Conservation (phyloP, 2,797 vertebrate species). For the Enteromius paludinosus region DNA sequence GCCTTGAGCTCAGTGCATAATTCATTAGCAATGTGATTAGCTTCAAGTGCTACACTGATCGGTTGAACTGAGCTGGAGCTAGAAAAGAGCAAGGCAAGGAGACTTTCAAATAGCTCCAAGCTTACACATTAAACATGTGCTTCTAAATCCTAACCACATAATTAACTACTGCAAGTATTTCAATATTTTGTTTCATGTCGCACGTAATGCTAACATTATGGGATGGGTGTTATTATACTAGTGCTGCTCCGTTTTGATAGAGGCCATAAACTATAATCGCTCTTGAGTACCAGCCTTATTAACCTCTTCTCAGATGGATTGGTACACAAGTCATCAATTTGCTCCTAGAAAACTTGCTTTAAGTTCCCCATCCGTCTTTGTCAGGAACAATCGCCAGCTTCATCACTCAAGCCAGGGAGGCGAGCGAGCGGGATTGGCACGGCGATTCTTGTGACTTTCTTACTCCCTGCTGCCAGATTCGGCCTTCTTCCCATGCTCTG, state of each 20-base stretch:
- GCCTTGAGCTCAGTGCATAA: slow-evolving; percentile 50
- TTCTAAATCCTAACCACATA: slow-evolving; percentile 25
- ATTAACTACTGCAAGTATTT: slow-evolving; percentile 23
- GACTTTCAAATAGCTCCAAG: slow-evolving; percentile 44
- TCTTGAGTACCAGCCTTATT: slow-evolving; percentile 82
- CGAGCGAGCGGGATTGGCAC: slow-evolving; percentile 42
- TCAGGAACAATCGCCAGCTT: slow-evolving; percentile 71
- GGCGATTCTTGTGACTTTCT: slow-evolving; percentile 39
- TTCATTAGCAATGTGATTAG: slow-evolving; percentile 55
- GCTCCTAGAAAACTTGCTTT: slow-evolving; percentile 66
- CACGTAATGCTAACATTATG: slow-evolving; percentile 13
- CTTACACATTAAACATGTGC: slow-evolving; percentile 33
- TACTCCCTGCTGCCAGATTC: slow-evolving; percentile 33
- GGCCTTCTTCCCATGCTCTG: slow-evolving; percentile 34
- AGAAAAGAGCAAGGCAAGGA: slow-evolving; percentile 37
- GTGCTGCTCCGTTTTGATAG: slow-evolving; percentile 55
- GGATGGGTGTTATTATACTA: slow-evolving; percentile 36
- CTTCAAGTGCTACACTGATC: slow-evolving; percentile 50
- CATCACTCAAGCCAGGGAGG: slow-evolving; percentile 75
- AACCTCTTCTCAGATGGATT: slow-evolving; percentile 76
- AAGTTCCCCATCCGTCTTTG: slow-evolving; percentile 81
- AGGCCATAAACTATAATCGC: slow-evolving; percentile 78
- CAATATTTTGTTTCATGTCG: slow-evolving; percentile 13
- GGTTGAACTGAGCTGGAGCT: slow-evolving; percentile 33
- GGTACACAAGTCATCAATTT: slow-evolving; percentile 76